Percentiles rank a stretch among this genome's conserved stretches.
Evolutionary conservation across 2,888 invertebrate genomes (phyloP).

Genomic region (Campopleginae sp.): DNA sequence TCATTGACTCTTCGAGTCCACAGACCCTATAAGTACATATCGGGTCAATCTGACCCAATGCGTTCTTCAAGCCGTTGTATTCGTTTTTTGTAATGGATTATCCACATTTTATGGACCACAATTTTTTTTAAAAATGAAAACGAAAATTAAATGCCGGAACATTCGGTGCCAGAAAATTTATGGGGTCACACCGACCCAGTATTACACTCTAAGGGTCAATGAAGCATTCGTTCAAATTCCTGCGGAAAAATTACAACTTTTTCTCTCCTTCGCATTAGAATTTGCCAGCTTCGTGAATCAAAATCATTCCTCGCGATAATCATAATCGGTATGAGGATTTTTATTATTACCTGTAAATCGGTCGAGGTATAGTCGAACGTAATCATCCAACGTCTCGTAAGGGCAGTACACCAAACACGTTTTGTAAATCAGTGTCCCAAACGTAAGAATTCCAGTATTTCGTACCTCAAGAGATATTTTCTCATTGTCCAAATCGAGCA

Average conservation of each 20-base stretch:
- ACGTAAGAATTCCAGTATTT: slow-evolving; percentile 89
- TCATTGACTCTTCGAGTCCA: too few relatives aligned
- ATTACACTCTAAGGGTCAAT: neutral
- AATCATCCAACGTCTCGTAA: slow-evolving; percentile 89
- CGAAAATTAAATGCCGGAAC: too few relatives aligned
- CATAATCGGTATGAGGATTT: neutral
- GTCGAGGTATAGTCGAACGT: slow-evolving; percentile 89
- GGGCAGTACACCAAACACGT: slow-evolving; percentile 86
- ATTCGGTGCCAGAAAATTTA: too few relatives aligned
- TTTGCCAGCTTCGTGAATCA: neutral
- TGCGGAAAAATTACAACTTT: neutral
- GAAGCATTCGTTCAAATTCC: neutral
- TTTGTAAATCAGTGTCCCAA: slow-evolving; percentile 89
- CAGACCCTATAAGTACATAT: too few relatives aligned
- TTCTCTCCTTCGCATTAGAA: neutral
- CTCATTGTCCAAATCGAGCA: slow-evolving; percentile 83
- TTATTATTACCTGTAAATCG: slow-evolving; percentile 87
- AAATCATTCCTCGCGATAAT: neutral
- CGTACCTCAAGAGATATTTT: slow-evolving; percentile 85
- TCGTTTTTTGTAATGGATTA: too few relatives aligned
- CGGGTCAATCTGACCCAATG: too few relatives aligned
- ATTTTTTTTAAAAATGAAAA: too few relatives aligned
- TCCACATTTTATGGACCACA: too few relatives aligned
- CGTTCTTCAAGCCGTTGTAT: too few relatives aligned
- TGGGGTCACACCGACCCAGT: too few relatives aligned